phyloP scores from a whole-genome alignment of 2,888 invertebrate genomes.

The Ennomos quercinarius region DNA sequence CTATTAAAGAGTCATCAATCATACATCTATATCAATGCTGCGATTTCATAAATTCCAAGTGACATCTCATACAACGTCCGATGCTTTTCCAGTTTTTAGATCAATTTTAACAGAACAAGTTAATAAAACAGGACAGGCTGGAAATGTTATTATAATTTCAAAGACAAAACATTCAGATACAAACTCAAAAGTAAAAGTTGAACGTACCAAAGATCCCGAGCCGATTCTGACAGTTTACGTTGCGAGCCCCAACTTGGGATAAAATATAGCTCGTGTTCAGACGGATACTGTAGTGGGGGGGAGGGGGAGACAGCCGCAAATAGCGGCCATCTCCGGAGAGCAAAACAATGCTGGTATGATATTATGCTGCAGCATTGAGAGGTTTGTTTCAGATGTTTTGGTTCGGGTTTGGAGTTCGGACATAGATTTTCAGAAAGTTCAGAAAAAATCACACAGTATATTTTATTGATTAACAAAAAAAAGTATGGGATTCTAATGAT shows the following conservation, averaged over 20 bases:
- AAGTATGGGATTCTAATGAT: too few relatives aligned
- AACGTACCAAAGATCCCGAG: slow-evolving; percentile 74
- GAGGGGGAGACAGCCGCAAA: slow-evolving; percentile 73
- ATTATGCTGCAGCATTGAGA: slow-evolving; percentile 69
- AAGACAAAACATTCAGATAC: slow-evolving; percentile 47
- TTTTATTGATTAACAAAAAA: not conserved
- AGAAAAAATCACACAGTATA: not conserved
- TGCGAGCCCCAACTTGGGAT: slow-evolving; percentile 78
- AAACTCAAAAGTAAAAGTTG: slow-evolving; percentile 73
- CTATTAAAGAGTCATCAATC: too few relatives aligned
- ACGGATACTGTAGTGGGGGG: slow-evolving; percentile 72
- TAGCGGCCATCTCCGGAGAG: slow-evolving; percentile 78
- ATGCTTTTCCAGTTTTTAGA: too few relatives aligned
- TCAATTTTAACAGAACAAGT: too few relatives aligned
- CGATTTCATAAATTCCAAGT: too few relatives aligned
- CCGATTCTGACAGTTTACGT: slow-evolving; percentile 82
- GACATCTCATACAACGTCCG: not conserved
- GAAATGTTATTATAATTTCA: not conserved
- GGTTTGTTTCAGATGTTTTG: slow-evolving; percentile 36
- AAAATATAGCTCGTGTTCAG: slow-evolving; percentile 83
- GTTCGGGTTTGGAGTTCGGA: not conserved
- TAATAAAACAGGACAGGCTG: too few relatives aligned
- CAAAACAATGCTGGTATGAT: slow-evolving; percentile 83
- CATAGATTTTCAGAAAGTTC: slow-evolving; percentile 8
- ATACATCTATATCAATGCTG: too few relatives aligned